A percentile compares a stretch with the other conserved stretches of the same genome.
Conservation (phyloP, 2,113 vertebrate genomes). For the Antennarius striatus region DNA sequence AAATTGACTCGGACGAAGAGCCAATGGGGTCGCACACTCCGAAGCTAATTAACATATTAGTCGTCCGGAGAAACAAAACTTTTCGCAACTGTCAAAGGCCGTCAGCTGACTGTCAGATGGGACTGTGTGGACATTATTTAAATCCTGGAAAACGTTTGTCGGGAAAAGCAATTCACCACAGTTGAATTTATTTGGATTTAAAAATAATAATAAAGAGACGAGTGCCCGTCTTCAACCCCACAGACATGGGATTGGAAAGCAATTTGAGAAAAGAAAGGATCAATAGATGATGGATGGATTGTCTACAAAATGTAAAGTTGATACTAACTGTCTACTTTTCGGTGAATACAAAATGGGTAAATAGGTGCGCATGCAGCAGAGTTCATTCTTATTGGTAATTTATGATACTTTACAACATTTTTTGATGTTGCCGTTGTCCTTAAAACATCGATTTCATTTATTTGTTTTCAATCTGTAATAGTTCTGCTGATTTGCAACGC, state of each 20-base stretch:
- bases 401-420: no score
- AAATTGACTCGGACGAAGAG: constrained; percentile 83
- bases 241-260: background rate
- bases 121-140: constrained; percentile 17
- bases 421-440: no score
- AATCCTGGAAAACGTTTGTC: background rate
- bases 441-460: no score
- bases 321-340: background rate
- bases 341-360: background rate
- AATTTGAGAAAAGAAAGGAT: background rate
- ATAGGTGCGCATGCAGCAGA: background rate
- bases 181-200: background rate
- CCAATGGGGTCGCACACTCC: constrained; percentile 85
- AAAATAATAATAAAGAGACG: no score
- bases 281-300: constrained; percentile 6
- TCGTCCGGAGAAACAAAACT: constrained; percentile 86
- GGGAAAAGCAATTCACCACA: background rate
- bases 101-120: constrained; percentile 97
- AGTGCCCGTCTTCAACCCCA: background rate
- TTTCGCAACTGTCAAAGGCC: constrained; percentile 87
- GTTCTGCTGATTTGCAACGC: background rate
- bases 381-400: no score
- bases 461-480: background rate
- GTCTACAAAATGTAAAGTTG: background rate
- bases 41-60: constrained; percentile 91